phyloP scores from a whole-genome alignment of 1,140 invertebrate genomes.

The Acromyrmex echinatior region DNA sequence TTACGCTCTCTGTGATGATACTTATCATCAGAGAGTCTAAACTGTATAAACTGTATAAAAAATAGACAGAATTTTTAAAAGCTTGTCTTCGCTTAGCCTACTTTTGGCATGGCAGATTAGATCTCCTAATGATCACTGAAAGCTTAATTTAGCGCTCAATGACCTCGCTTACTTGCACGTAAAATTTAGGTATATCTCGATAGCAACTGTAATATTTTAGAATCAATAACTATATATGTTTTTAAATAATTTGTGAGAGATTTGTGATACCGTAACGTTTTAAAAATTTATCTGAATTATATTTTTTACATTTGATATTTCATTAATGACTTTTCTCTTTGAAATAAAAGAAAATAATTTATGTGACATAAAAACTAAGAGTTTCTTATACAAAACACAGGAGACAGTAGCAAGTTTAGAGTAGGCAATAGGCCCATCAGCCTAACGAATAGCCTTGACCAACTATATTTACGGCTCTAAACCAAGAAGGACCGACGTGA shows the following conservation, averaged over 20 bases:
- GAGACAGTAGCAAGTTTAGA: neutral
- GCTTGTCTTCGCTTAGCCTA: no score
- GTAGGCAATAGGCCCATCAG: neutral
- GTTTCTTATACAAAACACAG: neutral
- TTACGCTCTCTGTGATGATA: no score
- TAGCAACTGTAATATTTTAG: no score
- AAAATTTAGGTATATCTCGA: no score
- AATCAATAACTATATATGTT: neutral
- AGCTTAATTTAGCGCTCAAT: no score
- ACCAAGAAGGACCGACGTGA: neutral
- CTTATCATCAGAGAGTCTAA: no score
- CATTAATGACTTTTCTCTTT: neutral
- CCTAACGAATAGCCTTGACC: neutral
- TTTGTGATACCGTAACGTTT: neutral
- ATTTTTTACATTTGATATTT: neutral
- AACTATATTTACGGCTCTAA: constrained; percentile 38
- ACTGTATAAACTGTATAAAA: no score
- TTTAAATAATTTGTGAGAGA: neutral
- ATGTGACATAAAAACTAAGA: neutral
- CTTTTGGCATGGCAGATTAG: no score
- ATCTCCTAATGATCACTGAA: no score
- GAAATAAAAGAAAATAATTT: neutral
- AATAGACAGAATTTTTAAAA: no score
- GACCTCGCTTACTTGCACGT: no score
- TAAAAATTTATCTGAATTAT: neutral